These are phyloP conservation scores for Nansenia antarctica DNA, from an alignment of 2,113 vertebrate species.

Conservation along the genomic window DNA sequence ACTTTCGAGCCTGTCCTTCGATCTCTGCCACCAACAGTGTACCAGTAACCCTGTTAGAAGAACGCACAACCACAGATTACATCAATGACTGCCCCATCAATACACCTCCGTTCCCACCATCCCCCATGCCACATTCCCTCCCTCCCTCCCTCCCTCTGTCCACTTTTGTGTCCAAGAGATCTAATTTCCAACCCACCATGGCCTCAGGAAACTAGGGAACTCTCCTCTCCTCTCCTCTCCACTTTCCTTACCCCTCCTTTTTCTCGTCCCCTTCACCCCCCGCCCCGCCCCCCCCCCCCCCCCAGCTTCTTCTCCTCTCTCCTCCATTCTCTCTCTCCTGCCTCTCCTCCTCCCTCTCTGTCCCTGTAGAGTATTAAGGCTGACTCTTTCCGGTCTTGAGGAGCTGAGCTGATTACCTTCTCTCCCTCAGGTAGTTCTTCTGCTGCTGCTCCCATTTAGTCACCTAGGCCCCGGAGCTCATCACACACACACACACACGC, in stretches of 20 bases:
- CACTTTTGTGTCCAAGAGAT: background rate
- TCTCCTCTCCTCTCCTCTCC: background rate
- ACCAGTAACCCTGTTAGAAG: background rate
- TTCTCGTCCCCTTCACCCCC: no score
- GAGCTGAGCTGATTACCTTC: background rate
- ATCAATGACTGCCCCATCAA: background rate
- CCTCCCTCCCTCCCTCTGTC: background rate
- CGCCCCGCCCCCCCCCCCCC: no score
- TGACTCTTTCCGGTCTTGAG: background rate
- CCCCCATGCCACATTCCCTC: no score
- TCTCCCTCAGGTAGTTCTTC: background rate
- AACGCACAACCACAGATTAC: background rate
- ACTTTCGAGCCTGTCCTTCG: no score
- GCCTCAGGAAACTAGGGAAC: background rate
- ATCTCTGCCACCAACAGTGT: background rate
- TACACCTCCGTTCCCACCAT: background rate
- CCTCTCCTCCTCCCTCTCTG: background rate
- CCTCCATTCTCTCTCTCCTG: no score
- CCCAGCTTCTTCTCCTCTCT: no score
- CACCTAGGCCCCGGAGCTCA: no score
- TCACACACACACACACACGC: no score
- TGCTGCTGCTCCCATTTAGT: background rate
- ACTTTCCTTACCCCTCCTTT: no score
- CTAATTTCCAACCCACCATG: background rate
- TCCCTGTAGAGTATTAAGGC: background rate